Percentiles rank a stretch among this genome's conserved stretches.
phyloP scores from a whole-genome alignment of 2,797 vertebrate species.

The Eulemur albifrons region DNA sequence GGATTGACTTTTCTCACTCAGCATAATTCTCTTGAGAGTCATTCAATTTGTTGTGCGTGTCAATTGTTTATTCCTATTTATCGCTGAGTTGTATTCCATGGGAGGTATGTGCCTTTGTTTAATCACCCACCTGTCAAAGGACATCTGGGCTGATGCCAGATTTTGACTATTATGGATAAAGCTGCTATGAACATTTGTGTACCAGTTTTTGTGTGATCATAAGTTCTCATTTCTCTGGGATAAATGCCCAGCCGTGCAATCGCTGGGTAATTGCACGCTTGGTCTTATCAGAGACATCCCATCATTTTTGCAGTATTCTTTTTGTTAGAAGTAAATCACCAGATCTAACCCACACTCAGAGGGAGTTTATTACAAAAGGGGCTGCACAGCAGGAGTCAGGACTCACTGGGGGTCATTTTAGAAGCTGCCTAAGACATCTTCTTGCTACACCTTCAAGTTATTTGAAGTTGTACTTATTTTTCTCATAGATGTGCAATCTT shows the following conservation, averaged over 20 bases:
- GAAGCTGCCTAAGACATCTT: background rate
- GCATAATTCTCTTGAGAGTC: background rate
- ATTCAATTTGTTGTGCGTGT: background rate
- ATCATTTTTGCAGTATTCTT: background rate
- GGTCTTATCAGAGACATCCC: background rate
- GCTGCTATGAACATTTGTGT: background rate
- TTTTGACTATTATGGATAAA: background rate
- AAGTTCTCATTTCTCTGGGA: background rate
- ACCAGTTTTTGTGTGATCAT: background rate
- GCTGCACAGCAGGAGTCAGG: background rate
- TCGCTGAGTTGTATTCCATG: background rate
- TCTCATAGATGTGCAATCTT: background rate
- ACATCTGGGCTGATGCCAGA: background rate
- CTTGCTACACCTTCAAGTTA: background rate
- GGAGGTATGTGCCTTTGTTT: background rate
- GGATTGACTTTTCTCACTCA: background rate
- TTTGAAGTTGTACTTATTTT: background rate
- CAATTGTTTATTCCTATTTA: background rate
- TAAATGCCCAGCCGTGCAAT: background rate
- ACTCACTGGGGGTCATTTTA: background rate
- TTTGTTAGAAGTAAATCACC: constrained; percentile 5
- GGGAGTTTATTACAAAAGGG: background rate
- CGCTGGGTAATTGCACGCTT: background rate
- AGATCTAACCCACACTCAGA: background rate
- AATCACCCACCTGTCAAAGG: background rate